Conservation (phyloP, 2,888 invertebrate species). For the Meandrusa payeni region DNA sequence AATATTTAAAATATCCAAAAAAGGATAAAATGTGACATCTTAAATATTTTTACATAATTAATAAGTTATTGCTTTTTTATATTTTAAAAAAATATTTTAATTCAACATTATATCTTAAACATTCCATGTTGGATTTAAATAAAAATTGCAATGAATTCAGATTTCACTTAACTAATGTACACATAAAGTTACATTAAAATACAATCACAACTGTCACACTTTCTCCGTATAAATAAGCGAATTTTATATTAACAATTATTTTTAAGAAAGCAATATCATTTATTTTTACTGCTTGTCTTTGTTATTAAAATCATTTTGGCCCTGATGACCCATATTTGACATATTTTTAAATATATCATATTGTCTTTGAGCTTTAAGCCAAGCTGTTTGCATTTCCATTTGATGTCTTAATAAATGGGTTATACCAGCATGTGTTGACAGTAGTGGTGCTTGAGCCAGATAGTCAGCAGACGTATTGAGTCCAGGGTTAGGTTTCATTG, state of each 20-base stretch:
- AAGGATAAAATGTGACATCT: not conserved
- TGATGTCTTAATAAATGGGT: conserved; percentile 52
- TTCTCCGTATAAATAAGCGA: not conserved
- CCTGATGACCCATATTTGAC: conserved; percentile 60
- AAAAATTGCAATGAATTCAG: no score
- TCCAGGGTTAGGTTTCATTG: conserved; percentile 46
- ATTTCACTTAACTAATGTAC: no score
- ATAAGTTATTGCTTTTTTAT: no score
- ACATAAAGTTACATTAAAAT: no score
- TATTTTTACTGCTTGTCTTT: conserved; percentile 56
- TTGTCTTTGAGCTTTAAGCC: conserved; percentile 65
- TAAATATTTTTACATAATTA: not conserved
- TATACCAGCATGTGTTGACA: conserved; percentile 50
- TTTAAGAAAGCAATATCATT: conserved; percentile 5
- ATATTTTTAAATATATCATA: conserved; percentile 67
- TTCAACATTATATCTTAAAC: conserved; percentile 9
- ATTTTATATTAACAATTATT: not conserved
- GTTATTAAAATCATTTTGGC: conserved; percentile 62
- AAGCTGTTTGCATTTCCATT: conserved; percentile 64
- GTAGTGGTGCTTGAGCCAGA: conserved; percentile 48
- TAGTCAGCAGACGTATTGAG: conserved; percentile 54
- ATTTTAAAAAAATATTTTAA: conserved; percentile 3
- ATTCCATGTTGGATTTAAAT: no score
- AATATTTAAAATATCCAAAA: conserved; percentile 15
- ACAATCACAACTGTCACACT: conserved; percentile 26